These are phyloP conservation scores for Lepisosteus osseus DNA, from an alignment of 2,113 vertebrate genomes.

Conservation along the genomic window DNA sequence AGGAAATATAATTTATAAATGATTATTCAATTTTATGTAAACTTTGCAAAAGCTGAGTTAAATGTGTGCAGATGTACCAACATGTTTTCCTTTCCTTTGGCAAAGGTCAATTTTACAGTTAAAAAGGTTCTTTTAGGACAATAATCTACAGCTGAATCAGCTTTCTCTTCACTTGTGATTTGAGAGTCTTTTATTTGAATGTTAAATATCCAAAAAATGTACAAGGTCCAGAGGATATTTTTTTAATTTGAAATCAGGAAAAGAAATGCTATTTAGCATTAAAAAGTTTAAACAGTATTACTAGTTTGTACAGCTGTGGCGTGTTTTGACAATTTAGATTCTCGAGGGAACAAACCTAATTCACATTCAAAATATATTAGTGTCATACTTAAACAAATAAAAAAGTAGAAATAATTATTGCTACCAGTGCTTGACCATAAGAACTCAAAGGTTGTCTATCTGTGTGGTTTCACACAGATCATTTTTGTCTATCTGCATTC, in stretches of 20 bases:
- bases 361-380: constrained; percentile 53
- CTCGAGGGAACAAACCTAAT: constrained; percentile 40
- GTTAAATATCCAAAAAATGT: constrained; percentile 44
- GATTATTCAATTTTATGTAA: too few relatives aligned
- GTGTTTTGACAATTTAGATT: constrained; percentile 44
- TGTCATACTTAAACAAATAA: constrained; percentile 37
- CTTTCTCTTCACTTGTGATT: constrained; percentile 50
- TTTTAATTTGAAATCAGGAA: background rate
- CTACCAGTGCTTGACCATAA: constrained; percentile 13
- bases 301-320: constrained; percentile 55
- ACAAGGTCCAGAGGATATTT: constrained; percentile 21
- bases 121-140: constrained; percentile 59
- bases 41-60: constrained; percentile 34
- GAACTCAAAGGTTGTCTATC: constrained; percentile 5
- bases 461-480: background rate
- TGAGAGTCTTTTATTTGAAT: constrained; percentile 44
- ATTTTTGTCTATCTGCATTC: background rate
- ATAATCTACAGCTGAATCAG: constrained; percentile 72
- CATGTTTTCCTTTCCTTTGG: constrained; percentile 57
- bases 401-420: constrained; percentile 2
- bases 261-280: constrained; percentile 27
- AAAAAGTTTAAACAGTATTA: constrained; percentile 45
- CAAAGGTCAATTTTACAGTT: constrained; percentile 34
- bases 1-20: background rate
- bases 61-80: constrained; percentile 71